Evolutionary conservation across 2,888 invertebrate genomes (phyloP), one percentile per base, ranked within the genome.

Genomic region (Callimorpha dominula): DNA sequence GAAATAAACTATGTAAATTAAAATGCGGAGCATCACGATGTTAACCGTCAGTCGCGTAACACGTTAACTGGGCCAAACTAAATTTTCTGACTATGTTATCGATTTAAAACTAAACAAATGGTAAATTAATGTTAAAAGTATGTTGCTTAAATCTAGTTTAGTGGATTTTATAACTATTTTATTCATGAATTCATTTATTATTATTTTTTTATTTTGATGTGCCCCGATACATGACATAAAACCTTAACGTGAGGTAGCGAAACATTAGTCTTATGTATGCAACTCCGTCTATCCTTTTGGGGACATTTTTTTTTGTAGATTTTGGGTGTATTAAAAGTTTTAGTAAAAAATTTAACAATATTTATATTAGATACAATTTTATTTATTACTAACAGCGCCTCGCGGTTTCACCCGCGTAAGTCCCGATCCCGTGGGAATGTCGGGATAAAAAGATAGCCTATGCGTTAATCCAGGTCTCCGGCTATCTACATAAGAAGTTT

Each of bases 41-140:
- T 46, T n/a, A 31, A 46, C 49, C 49, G 12, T 31, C 49, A 46
- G 20, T 67, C n/a, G 54, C 20, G 68, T 68, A 57, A 67, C 68
- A 42, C 42, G 43, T 68, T 57, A 68, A 68, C 68, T 57, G 15
- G 68, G 68, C 57, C 57, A 52, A 31, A 60, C 20, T 57, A 46
- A 60, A 60, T 60, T 60, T 65, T 65, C 31, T 9, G 17, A 31
- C 20, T 49, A 20, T 46, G 20, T 57, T 68, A 57, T 68, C 42
- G 67, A 43, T 54, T 54, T 43, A 31, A 54, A 67, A 54, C n/a
- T 31, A 50, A 17, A 63, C 67, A 67, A 68, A 72, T 71, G 78
- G 68, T 71, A 65, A 76, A 65, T 65, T 65, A 69, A 71, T 60
- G 11, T 20, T 31, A 60, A 60, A 57, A 57, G 20, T n/a, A n/a